Evolutionary conservation across 2,888 invertebrate genomes (phyloP).

Genomic region (Drosophila rubida): DNA sequence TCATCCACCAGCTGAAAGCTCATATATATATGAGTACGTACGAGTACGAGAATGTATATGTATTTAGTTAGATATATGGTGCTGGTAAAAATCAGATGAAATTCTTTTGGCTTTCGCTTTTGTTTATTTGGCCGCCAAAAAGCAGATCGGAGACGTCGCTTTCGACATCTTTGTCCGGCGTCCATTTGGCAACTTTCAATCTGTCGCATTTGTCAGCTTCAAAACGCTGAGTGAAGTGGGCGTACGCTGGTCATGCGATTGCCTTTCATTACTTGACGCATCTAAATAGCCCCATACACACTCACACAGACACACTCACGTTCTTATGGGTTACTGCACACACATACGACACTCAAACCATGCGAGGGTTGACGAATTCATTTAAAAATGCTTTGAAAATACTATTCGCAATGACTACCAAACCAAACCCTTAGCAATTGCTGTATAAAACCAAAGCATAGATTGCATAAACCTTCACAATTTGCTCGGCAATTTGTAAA

Average conservation of each 20-base stretch:
- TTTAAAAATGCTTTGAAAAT: no score
- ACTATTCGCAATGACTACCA: no score
- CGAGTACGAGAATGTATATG: not conserved
- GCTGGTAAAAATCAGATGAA: slow-evolving; percentile 15
- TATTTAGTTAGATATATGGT: slow-evolving; percentile 1
- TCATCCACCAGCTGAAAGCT: not conserved
- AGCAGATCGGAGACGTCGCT: slow-evolving; percentile 42
- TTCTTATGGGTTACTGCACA: not conserved
- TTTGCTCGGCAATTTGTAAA: no score
- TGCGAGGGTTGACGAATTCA: not conserved
- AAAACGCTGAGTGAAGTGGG: slow-evolving; percentile 64
- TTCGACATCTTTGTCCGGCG: slow-evolving; percentile 52
- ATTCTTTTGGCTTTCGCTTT: slow-evolving; percentile 29
- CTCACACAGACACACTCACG: not conserved
- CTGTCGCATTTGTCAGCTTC: slow-evolving; percentile 77
- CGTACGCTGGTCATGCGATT: slow-evolving; percentile 63
- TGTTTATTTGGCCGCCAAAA: slow-evolving; percentile 44
- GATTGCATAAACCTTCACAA: no score
- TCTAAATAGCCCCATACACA: slow-evolving; percentile 36
- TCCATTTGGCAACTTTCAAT: slow-evolving; percentile 74
- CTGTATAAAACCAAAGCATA: no score
- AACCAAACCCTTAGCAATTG: no score
- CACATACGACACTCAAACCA: not conserved
- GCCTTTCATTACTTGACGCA: slow-evolving; percentile 52
- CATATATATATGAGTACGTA: not conserved